Percentiles rank a stretch among this genome's conserved stretches.
phyloP scores from a whole-genome alignment of 2,888 invertebrate species.

The Malacosoma neustria region DNA sequence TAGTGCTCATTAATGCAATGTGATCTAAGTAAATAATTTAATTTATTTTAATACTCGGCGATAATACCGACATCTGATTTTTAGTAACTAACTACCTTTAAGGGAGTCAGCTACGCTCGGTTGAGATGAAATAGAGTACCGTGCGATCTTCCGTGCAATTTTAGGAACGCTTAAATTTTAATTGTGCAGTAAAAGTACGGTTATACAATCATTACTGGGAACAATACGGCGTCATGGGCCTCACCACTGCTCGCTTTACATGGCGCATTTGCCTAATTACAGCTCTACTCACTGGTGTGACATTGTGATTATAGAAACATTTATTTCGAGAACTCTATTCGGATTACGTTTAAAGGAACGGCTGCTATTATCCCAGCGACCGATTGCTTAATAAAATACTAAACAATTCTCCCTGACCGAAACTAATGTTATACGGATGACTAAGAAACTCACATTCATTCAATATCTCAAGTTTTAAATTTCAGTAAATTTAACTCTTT shows the following conservation, averaged over 20 bases:
- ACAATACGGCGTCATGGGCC: constrained; percentile 44
- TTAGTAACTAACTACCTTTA: constrained; percentile 35
- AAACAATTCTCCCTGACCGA: constrained; percentile 30
- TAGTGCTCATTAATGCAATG: too few relatives aligned
- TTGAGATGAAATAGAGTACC: constrained; percentile 52
- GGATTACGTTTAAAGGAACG: constrained; percentile 32
- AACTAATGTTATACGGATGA: too few relatives aligned
- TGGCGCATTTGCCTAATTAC: constrained; percentile 70
- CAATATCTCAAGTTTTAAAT: too few relatives aligned
- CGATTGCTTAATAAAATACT: constrained; percentile 40
- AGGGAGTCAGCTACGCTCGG: constrained; percentile 43
- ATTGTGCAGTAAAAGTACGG: constrained; percentile 68
- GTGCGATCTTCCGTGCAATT: constrained; percentile 54
- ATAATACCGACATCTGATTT: constrained; percentile 35
- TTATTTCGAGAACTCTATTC: constrained; percentile 43
- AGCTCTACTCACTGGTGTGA: constrained; percentile 57
- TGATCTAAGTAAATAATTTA: too few relatives aligned
- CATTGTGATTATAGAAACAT: constrained; percentile 57
- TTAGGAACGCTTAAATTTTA: constrained; percentile 69
- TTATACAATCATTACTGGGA: constrained; percentile 67
- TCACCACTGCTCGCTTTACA: constrained; percentile 43
- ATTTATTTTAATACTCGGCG: constrained; percentile 15
- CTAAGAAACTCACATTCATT: too few relatives aligned
- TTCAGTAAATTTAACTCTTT: too few relatives aligned
- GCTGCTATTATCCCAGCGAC: constrained; percentile 25